Conservation (phyloP, 2,797 vertebrate genomes). For the Sebastiscus tertius region DNA sequence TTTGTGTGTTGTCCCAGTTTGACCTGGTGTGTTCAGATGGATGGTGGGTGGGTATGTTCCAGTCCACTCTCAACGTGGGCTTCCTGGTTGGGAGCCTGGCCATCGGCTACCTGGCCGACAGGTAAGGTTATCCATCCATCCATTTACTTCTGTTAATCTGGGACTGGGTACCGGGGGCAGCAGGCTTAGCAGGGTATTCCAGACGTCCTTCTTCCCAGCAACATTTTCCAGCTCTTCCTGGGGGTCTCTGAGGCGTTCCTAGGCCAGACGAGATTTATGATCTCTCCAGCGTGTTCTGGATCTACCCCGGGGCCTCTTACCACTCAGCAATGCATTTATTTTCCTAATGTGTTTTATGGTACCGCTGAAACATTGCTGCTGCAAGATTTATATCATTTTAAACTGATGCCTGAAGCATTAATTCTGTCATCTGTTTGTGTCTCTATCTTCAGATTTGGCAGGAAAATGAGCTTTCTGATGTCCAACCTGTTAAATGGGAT, state of each 20-base stretch:
- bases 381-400: background rate
- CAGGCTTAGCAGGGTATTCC: too few species aligned
- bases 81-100: conserved; percentile 90
- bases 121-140: conserved; percentile 70
- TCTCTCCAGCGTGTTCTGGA: too few species aligned
- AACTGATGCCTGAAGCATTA: background rate
- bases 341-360: background rate
- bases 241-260: too few species aligned
- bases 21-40: conserved; percentile 89
- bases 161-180: too few species aligned
- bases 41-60: conserved; percentile 93
- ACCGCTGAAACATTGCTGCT: background rate
- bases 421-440: background rate
- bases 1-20: conserved; percentile 81
- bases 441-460: conserved; percentile 86
- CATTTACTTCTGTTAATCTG: too few species aligned
- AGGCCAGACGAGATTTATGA: too few species aligned
- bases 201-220: too few species aligned
- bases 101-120: conserved; percentile 94
- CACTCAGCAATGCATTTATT: background rate
- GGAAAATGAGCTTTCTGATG: conserved; percentile 89
- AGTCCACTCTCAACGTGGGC: conserved; percentile 91
- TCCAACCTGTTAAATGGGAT: conserved; percentile 88
- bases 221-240: too few species aligned
- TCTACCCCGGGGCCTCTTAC: too few species aligned